Percentiles rank a stretch among this genome's conserved stretches.
Evolutionary conservation across 1,140 invertebrate species (phyloP).

Genomic region (Holcopasites calliopsidis): DNA sequence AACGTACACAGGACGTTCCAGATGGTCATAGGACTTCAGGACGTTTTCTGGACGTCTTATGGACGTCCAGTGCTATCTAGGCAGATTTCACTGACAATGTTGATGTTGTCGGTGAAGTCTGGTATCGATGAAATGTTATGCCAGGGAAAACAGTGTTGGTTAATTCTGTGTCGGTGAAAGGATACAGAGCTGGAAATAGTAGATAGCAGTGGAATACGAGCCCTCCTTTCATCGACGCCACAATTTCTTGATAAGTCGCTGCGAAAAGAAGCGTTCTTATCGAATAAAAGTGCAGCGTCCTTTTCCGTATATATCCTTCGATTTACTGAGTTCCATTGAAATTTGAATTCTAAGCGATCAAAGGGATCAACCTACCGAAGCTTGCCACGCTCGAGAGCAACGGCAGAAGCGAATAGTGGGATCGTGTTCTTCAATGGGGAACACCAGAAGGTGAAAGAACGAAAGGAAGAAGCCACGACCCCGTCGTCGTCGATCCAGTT

Average conservation of each 20-base stretch:
- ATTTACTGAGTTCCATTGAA: constrained; percentile 26
- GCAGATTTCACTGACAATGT: too few relatives aligned
- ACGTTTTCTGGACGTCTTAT: too few relatives aligned
- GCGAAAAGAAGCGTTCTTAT: background rate
- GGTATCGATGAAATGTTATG: too few relatives aligned
- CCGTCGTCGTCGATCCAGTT: background rate
- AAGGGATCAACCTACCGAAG: constrained; percentile 39
- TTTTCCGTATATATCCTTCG: constrained; percentile 4
- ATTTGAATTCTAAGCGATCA: constrained; percentile 42
- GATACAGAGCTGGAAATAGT: background rate
- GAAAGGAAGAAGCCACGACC: constrained; percentile 21
- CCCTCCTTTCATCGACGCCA: background rate
- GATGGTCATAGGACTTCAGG: too few relatives aligned
- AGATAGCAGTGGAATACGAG: background rate
- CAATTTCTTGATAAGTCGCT: constrained; percentile 8
- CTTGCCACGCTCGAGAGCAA: constrained; percentile 18
- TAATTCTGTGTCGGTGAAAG: background rate
- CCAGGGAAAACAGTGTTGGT: too few relatives aligned
- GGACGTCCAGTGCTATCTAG: too few relatives aligned
- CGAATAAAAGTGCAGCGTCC: background rate
- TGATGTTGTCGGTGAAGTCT: too few relatives aligned
- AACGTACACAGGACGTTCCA: too few relatives aligned
- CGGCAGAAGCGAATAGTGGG: constrained; percentile 6
- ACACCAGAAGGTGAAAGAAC: constrained; percentile 18
- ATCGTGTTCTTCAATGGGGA: constrained; percentile 28